Evolutionary conservation across 2,113 vertebrate species (phyloP), one percentile per base, ranked within the genome.

Genomic region (Odontesthes bonariensis): DNA sequence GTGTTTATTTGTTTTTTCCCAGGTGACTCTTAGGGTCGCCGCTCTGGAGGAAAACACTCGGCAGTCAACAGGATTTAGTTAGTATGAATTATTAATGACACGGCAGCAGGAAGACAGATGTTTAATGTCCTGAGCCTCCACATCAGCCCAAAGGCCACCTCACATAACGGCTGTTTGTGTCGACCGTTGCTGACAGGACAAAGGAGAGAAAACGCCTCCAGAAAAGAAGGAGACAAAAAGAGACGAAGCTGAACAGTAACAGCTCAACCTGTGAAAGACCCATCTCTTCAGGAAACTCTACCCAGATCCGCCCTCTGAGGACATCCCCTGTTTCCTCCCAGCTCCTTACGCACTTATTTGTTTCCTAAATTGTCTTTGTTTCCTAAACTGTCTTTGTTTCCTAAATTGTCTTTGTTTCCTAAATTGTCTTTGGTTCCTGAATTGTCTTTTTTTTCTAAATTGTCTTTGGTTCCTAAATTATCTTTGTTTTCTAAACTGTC

Each of bases 51-150:
- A 57, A 71, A 31, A 75, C 35, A 33, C 23, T 64, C 19, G 14
- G 35, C 62, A 55, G 53, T 76, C 68, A 64, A 67, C 82, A 69
- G 58, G 77, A 69, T 80, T 76, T 76, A 79, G 51, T 79, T 69
- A 40, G 22, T 44, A 57, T 84, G 63, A 80, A 80, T 80, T 80
- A 80, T 76, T 80, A 49, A 84, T 63, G 72, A 13, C 14, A n/a
- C 33, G 33, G 58, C n/a, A 62, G 51, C 62, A 66, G 62, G 46
- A 63, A 64, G 76, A 68, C 23, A 19, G 57, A 84, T 63, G 60
- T 54, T 72, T 61, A 66, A 46, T 31, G 61, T 57, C 57, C 35
- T 57, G 22, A 70, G 62, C 35, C 3, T 42, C 66, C 40, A 35
- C 42, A 63, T 53, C 16, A 38, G 33, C 63, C 63, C 19, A 54